Evolutionary conservation across 2,888 invertebrate genomes (phyloP), one percentile per base, ranked within the genome.

Genomic region (Eilema caniola): DNA sequence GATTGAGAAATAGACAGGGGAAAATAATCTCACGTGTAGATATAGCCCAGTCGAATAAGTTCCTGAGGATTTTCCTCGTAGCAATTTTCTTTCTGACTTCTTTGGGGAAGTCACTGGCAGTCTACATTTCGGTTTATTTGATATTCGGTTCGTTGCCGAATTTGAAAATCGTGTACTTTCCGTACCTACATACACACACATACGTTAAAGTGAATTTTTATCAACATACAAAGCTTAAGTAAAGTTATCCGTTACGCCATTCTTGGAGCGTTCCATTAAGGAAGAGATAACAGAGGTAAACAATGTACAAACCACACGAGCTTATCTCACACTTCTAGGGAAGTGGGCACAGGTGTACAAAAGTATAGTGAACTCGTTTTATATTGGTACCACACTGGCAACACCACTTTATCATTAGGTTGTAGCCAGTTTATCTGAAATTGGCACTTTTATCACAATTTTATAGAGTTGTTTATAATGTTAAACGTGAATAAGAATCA

Each of bases 201-300:
- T 64, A 23, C 23, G 23, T 65, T 31, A 23, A 31, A 31, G 14
- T 53, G 53, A 65, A 47, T 23, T 65, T n/a, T 56, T 31, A 14
- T 31, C 25, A 31, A n/a, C 8, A 28, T 65, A 47, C 11, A 65
- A 53, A 56, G 23, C 31, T 61, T 25, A 56, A 33, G 65, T 65
- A 56, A 64, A 61, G 20, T 67, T 47, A 60, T 24, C 69, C 25
- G 75, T 78, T 75, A 71, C 69, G 28, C 63, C 67, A 69, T 72
- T 71, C 66, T 66, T 69, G 28, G 71, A 72, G 63, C 69, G 64
- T 69, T 71, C 74, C 78, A 79, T 86, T 85, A 83, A 84, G 88
- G 87, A 88, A 88, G 86, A 86, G 91, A 91, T 92, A 92, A 92
- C 74, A 71, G 70, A 70, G 65, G 88, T 85, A 89, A 91, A 92